phyloP scores from a whole-genome alignment of 1,140 invertebrate species.

The Wiebesia pumilae region DNA sequence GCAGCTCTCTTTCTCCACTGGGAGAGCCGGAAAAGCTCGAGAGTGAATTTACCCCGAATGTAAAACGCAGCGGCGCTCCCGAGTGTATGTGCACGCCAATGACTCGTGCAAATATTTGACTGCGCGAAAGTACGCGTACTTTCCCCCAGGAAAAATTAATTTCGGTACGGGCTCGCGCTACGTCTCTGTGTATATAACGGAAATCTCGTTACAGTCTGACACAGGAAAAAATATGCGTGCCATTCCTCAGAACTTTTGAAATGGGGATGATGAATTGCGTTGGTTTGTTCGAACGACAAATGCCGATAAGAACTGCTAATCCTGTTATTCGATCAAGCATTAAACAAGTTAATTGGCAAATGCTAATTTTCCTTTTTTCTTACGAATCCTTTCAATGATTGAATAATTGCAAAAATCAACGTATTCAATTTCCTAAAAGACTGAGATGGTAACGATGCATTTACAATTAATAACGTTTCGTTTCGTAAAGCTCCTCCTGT shows the following conservation, averaged over 20 bases:
- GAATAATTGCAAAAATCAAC: not conserved
- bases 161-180: not conserved
- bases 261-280: not conserved
- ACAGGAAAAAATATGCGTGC: not conserved
- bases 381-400: not conserved
- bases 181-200: not conserved
- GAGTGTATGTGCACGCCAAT: not conserved
- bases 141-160: constrained; percentile 4
- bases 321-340: not conserved
- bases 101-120: constrained; percentile 42
- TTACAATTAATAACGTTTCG: not conserved
- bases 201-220: not conserved
- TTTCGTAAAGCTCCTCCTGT: not conserved
- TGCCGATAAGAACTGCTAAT: not conserved
- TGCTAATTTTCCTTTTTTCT: not conserved
- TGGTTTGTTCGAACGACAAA: not conserved
- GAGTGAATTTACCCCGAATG: constrained; percentile 14
- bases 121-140: not conserved
- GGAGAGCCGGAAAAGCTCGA: constrained; percentile 2
- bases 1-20: constrained; percentile 24
- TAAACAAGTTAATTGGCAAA: not conserved
- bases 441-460: not conserved
- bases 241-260: not conserved
- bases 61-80: not conserved
- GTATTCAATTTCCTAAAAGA: not conserved